Evolutionary conservation across 2,797 vertebrate genomes (phyloP).

Genomic region (Lacerta agilis): DNA sequence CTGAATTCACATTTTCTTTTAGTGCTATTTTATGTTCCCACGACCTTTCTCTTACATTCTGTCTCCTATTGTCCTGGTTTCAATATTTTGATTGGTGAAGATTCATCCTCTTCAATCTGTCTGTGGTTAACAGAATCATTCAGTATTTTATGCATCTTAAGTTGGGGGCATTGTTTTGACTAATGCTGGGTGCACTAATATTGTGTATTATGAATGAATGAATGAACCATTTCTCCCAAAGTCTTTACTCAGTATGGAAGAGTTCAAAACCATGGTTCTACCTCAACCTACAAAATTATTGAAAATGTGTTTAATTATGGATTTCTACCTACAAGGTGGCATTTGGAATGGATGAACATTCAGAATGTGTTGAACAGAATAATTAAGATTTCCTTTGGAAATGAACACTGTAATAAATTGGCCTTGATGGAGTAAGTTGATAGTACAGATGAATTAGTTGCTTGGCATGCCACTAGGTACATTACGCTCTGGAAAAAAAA

Average conservation of each 20-base stretch:
- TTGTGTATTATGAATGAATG: background rate
- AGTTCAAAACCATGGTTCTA: background rate
- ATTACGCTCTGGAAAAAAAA: background rate
- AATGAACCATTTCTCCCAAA: constrained; percentile 18
- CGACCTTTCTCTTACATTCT: background rate
- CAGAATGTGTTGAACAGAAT: background rate
- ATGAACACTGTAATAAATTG: background rate
- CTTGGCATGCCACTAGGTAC: background rate
- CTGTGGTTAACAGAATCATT: background rate
- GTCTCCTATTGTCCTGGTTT: constrained; percentile 29
- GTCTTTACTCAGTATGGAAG: no score
- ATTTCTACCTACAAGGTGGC: background rate
- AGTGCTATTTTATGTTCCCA: background rate
- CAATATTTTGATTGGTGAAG: background rate
- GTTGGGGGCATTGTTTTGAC: background rate
- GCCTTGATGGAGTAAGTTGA: background rate
- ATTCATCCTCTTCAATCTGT: background rate
- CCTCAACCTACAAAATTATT: no score
- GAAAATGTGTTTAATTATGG: background rate
- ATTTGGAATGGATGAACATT: background rate
- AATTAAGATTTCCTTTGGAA: background rate
- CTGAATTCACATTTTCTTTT: background rate
- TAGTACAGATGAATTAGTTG: background rate
- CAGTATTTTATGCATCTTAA: background rate
- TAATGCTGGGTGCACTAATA: background rate